These are phyloP conservation scores for Hemaris fuciformis DNA, from an alignment of 2,888 invertebrate species.

Conservation along the genomic window DNA sequence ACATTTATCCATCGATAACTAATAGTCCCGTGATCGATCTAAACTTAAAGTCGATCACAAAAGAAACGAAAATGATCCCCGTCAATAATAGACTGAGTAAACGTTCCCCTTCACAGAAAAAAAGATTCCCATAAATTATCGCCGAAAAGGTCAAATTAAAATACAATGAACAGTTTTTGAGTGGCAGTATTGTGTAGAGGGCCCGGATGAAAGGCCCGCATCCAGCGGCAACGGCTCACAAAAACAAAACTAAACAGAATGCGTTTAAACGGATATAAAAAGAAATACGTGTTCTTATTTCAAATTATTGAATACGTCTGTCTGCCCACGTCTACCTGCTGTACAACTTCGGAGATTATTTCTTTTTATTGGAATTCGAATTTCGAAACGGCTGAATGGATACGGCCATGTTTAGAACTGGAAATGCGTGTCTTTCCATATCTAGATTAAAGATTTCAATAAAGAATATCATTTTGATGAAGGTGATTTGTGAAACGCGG, in stretches of 20 bases:
- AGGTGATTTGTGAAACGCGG: slow-evolving; percentile 35
- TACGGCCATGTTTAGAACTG: slow-evolving; percentile 48
- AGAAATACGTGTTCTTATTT: slow-evolving; percentile 79
- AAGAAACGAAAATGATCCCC: slow-evolving; percentile 68
- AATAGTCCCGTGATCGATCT: slow-evolving; percentile 41
- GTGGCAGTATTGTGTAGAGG: slow-evolving; percentile 79
- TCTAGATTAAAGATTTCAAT: slow-evolving; percentile 24
- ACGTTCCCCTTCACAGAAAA: slow-evolving; percentile 66
- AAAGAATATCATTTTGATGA: background rate
- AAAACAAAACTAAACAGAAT: slow-evolving; percentile 81
- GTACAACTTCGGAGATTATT: slow-evolving; percentile 44
- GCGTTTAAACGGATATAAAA: slow-evolving; percentile 80
- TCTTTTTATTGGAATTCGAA: slow-evolving; percentile 66
- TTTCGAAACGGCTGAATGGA: slow-evolving; percentile 61
- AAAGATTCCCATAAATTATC: slow-evolving; percentile 79
- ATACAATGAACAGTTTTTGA: slow-evolving; percentile 82
- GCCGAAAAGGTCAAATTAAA: slow-evolving; percentile 82
- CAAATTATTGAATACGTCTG: slow-evolving; percentile 79
- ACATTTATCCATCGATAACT: slow-evolving; percentile 29
- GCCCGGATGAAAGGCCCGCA: slow-evolving; percentile 77
- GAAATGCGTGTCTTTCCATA: slow-evolving; percentile 30
- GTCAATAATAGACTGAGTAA: slow-evolving; percentile 76
- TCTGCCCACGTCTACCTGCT: slow-evolving; percentile 78
- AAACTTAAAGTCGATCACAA: slow-evolving; percentile 61
- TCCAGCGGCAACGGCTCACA: slow-evolving; percentile 65